Conservation (phyloP, 2,888 invertebrate genomes). For the Malacosoma neustria region DNA sequence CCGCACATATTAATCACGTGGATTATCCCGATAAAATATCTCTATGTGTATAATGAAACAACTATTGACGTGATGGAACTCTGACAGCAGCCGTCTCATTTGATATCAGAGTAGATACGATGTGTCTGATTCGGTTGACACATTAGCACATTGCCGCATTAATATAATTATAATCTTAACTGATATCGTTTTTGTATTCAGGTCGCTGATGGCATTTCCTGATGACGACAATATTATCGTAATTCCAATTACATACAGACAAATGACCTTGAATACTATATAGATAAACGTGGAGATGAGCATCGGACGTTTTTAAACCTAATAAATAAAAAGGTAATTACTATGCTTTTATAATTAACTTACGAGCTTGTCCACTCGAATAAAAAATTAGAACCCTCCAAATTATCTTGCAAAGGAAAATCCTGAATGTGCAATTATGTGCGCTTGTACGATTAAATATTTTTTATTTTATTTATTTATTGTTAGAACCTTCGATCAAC, state of each 20-base stretch:
- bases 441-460: too few relatives aligned
- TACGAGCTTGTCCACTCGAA: too few relatives aligned
- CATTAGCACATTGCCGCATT: conserved; percentile 11
- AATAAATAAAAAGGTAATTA: too few relatives aligned
- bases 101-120: not conserved
- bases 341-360: too few relatives aligned
- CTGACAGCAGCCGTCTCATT: not conserved
- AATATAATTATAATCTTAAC: conserved; percentile 19
- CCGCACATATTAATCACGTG: conserved; percentile 27
- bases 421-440: too few relatives aligned
- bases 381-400: too few relatives aligned
- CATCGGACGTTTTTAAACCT: too few relatives aligned
- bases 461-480: too few relatives aligned
- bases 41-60: not conserved
- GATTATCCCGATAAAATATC: conserved; percentile 22
- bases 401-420: too few relatives aligned
- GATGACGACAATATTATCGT: conserved; percentile 30
- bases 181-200: conserved; percentile 27
- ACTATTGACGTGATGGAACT: conserved; percentile 2
- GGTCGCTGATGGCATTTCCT: conserved; percentile 36
- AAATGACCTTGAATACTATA: conserved; percentile 26
- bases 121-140: not conserved
- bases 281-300: conserved; percentile 3
- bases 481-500: too few relatives aligned
- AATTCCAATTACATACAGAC: conserved; percentile 29